Conservation (phyloP, 2,888 invertebrate species). For the Meta bourneti region DNA sequence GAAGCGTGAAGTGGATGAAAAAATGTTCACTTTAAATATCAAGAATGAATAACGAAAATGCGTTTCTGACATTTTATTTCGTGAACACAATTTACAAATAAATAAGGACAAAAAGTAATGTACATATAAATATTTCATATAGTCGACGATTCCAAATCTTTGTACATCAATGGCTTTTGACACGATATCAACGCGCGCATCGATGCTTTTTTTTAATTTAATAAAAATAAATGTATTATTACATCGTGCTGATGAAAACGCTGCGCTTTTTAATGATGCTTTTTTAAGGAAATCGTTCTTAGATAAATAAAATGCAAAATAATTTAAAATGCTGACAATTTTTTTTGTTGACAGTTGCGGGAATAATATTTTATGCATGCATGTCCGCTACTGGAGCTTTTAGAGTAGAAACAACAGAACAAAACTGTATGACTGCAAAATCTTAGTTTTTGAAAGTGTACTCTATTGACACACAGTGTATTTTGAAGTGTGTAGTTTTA, state of each 20-base stretch:
- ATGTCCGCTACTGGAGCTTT: too few relatives aligned
- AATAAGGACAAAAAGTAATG: constrained; percentile 23
- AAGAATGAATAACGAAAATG: not conserved
- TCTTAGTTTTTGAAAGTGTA: too few relatives aligned
- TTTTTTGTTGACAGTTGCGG: not conserved
- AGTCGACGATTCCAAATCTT: constrained; percentile 67
- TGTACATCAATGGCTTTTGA: constrained; percentile 73
- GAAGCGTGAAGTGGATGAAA: too few relatives aligned
- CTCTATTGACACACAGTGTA: too few relatives aligned
- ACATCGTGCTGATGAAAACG: not conserved
- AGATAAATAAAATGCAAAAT: not conserved
- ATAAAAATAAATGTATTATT: not conserved
- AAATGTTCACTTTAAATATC: not conserved
- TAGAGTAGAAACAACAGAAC: too few relatives aligned
- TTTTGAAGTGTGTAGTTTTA: too few relatives aligned
- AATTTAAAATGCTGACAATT: not conserved
- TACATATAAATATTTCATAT: constrained; percentile 49
- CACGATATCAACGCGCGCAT: not conserved
- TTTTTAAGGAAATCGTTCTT: not conserved
- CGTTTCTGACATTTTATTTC: not conserved
- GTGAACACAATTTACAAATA: constrained; percentile 19
- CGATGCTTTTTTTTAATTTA: not conserved
- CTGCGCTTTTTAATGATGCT: not conserved
- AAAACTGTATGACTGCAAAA: too few relatives aligned
- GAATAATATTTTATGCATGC: too few relatives aligned